Base-by-base conservation (phyloP, 2,888 invertebrate genomes). In the Microchrysa polita region DNA sequence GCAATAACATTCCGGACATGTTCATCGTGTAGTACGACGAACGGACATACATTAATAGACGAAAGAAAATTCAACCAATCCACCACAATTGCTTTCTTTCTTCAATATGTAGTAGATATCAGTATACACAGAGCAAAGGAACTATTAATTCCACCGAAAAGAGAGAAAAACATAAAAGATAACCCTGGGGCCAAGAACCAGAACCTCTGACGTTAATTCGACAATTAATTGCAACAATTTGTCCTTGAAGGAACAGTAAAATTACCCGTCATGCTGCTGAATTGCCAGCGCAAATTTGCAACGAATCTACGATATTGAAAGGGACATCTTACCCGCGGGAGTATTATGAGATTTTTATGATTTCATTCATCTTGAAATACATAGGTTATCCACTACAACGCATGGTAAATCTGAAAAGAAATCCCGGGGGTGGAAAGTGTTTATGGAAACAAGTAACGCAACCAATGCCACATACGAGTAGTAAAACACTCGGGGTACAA, bases 221-320 rank as follows among this genome's bases (percentile, higher is more conserved):
- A 22, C 57, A 23, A 69, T 69, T 57, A 69, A 69, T 69, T 40
- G 55, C 55, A 40, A 18, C 69, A 20, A 69, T 69, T 48, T 22
- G 42, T 69, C 34, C 5, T 55, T 40, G 22, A 23, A 40, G n/a
- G n/a, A n/a, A n/a, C 40, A 57, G 57, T 69, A 57, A 69, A 69
- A 55, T 40, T 55, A 18, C 69, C 52, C 18, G 34, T 5, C 40
- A 40, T 23, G 57, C 55, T n/a, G 22, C 23, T 53, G 69, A 57
- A 57, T 57, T 22, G 5, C 12, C 22, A 20, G 1, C 34, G 69
- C 69, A 40, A 69, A 69, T 57, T 57, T 57, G 69, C 57, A 42
- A 40, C 57, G 20, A 69, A 57, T 69, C 57, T 57, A 40, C 69
- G 57, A 69, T n/a, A n/a, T 69, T 69, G 69, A 69, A 55, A 69